Evolutionary conservation across 1,140 invertebrate genomes (phyloP), one percentile per base, ranked within the genome.

Genomic region (Atta cephalotes): DNA sequence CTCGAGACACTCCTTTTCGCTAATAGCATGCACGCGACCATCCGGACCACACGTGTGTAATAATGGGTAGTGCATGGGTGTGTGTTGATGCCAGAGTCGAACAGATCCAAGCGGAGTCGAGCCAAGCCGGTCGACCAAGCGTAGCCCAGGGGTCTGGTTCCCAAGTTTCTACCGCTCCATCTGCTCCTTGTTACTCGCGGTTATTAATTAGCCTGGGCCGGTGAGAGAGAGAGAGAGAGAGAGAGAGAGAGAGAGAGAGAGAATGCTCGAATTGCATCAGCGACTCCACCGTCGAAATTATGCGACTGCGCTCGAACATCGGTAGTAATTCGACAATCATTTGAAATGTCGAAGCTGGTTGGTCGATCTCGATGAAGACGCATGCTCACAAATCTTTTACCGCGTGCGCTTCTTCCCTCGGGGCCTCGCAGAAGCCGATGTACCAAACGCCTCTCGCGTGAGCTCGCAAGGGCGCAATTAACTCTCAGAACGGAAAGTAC

Each of bases 11-110:
- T 94, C 87, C 91, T 94, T 94, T 93, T 93, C 89, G 92, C 93
- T 94, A 94, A 95, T 95, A 94, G 92, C 92, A 92, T 93, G 92
- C 94, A 95, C 94, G 94, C 94, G 94, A 94, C 94, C 94, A 94
- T 94, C 91, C 91, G 92, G 94, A 94, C 94, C 94, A 95, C 94
- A 95, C 94, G 94, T 93, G 93, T 92, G 92, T 92, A 92, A 93
- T 95, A 95, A 94, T 93, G 92, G 92, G 89, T 91, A 90, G 79
- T 87, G 90, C 90, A 92, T 92, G 91, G 88, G 92, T 87, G 91
- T 92, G 87, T 63, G 28, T 60, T 65, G 56, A 63, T 63, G 63
- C 1, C 31, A 60, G 39, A 51, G 63, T 21, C 21, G 49, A 68
- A 62, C 72, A 21, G 65, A 56, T 51, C n/a, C 49, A 60, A 58